Base-by-base conservation (phyloP, 2,797 vertebrate genomes). In the Champsocephalus gunnari region DNA sequence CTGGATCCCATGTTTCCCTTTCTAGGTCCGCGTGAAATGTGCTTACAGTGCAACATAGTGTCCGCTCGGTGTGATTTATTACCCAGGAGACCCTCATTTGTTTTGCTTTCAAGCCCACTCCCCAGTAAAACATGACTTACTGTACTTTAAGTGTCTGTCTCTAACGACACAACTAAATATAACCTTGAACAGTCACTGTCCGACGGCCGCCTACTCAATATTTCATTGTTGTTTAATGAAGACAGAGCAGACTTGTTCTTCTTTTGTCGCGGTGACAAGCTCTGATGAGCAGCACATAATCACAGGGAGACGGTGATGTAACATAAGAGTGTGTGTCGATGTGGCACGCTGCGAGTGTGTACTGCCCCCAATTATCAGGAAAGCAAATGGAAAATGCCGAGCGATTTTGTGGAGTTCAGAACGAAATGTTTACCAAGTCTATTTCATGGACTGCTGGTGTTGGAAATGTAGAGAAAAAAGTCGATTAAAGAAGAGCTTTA, bases 391-490 rank as follows among this genome's bases (percentile, higher is more conserved):
- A 53, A 78, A 73, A 90, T 78, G 79, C 80, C 58, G 1, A 51
- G 51, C 60, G 63, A 87, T 67, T 83, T 87, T 80, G 68, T 41
- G 21, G 66, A 82, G 76, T 79, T 85, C 21, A 44, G 21, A 28
- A 45, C 44, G 53, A 69, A 74, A 73, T 58, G 76, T 84, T 86
- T 69, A 45, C 57, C 34, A 70, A 85, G 77, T 78, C 89, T 90
- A 94, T 94, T 94, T 94, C 89, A 91, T 85, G 92, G 82, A 77
- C 87, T 85, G 82, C 60, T 92, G 87, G 79, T 81, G 84, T 80
- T 79, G 54, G 73, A 55, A 87, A 87, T 81, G 60, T 0, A 71
- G 74, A 78, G 75, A 81, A 85, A 81, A 76, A 45, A 67, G 62
- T 50, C 66, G 66, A 88, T 79, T 77, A 74, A 79, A 45, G 13